phyloP scores from a whole-genome alignment of 2,797 vertebrate species.

The Martes flavigula region DNA sequence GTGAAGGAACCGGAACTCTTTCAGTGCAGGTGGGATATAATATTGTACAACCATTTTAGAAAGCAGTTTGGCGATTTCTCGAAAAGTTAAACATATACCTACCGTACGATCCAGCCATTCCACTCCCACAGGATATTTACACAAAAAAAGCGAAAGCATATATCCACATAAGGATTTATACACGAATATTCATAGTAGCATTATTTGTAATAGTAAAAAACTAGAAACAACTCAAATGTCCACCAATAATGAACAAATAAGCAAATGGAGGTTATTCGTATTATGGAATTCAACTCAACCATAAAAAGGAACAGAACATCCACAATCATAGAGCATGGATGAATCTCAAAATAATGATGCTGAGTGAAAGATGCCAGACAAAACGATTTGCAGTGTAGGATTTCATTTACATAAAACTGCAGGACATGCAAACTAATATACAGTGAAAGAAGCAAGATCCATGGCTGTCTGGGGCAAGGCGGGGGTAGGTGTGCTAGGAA shows the following conservation, averaged over 20 bases:
- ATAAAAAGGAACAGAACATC: background rate
- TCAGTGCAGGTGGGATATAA: background rate
- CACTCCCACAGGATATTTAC: background rate
- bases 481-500: background rate
- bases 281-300: background rate
- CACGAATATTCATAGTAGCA: background rate
- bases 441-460: background rate
- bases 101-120: background rate
- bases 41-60: background rate
- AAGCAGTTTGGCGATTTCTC: background rate
- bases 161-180: background rate
- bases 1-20: background rate
- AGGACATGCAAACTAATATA: background rate
- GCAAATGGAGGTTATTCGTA: background rate
- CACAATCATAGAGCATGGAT: background rate
- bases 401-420: background rate
- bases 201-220: background rate
- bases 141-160: background rate
- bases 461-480: background rate
- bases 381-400: background rate
- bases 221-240: background rate
- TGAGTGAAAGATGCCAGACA: background rate
- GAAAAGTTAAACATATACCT: background rate
- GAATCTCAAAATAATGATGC: background rate
- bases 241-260: background rate